Evolutionary conservation across 2,797 vertebrate genomes (phyloP).

Genomic region (Chaenodraco wilsoni): DNA sequence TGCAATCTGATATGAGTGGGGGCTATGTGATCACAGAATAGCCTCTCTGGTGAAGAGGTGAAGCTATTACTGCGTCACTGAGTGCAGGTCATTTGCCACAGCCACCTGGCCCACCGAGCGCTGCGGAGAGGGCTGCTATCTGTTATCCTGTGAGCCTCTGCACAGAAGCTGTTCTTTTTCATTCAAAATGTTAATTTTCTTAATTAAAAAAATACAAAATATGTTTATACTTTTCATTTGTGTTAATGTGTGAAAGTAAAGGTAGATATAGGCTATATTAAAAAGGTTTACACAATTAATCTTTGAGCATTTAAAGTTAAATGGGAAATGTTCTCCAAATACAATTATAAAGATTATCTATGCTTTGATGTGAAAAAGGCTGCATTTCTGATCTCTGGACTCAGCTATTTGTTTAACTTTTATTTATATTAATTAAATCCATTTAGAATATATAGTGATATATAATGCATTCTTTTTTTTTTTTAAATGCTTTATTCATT

Average conservation of each 20-base stretch:
- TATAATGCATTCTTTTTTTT: too few species aligned
- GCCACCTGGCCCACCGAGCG: slow-evolving; percentile 68
- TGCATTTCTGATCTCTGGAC: too few species aligned
- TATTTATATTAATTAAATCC: too few species aligned
- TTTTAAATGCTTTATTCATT: too few species aligned
- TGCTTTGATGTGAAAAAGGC: too few species aligned
- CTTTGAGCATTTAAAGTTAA: too few species aligned
- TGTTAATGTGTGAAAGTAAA: neutral
- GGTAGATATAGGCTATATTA: neutral
- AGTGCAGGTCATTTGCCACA: slow-evolving; percentile 72
- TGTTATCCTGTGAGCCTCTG: slow-evolving; percentile 16
- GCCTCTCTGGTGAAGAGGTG: slow-evolving; percentile 72
- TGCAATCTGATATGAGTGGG: slow-evolving; percentile 73
- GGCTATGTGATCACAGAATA: slow-evolving; percentile 67
- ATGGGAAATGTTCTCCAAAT: too few species aligned
- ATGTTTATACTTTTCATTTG: too few species aligned
- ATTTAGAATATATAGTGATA: too few species aligned
- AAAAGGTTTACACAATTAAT: neutral
- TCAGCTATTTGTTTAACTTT: too few species aligned
- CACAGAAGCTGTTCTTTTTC: neutral
- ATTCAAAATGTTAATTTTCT: slow-evolving; percentile 12
- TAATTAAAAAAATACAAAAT: neutral
- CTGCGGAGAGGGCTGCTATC: slow-evolving; percentile 43
- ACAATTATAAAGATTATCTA: too few species aligned
- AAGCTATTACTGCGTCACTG: slow-evolving; percentile 70